Evolutionary conservation across 2,797 vertebrate species (phyloP), one percentile per base, ranked within the genome.

Genomic region (Simalia tracyae): DNA sequence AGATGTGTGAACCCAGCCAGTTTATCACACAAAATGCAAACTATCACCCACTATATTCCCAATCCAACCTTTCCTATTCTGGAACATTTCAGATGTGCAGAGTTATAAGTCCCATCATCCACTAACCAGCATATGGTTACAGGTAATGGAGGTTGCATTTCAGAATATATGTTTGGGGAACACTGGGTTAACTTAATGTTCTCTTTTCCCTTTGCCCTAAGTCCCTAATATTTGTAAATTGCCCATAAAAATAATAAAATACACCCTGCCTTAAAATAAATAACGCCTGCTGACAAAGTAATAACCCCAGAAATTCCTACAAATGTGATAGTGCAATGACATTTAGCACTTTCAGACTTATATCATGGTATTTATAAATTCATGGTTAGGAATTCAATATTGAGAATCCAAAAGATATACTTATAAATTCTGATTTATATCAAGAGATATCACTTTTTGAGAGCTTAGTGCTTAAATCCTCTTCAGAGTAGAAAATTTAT

Each of bases 401-500:
- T 89, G 61, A 86, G 17, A 66, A 68, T n/a, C 6, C 50, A 46
- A 90, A 64, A 36, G 36, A 6, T 64, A 91, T n/a, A 4, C 22
- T 42, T 22, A 64, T 81, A 72, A 54, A 46, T 56, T 28, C 84
- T 91, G 91, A 68, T 86, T 92, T 92, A 92, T 28, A 90, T 4
- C 66, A 72, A 92, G 50, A 22, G 85, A 28, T 72, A 86, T 59
- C 56, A 31, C 19, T 50, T 60, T 63, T 86, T 0, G n/a, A 93
- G 63, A 36, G 76, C 54, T 94, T 90, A 64, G 42, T 88, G 87
- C 66, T 59, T 92, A 61, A 36, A 0, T 88, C 15, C 89, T 91
- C 95, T 92, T 72, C 76, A 92, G 95, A 94, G 93, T 10, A 93
- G 61, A 95, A 93, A 88, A 90, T 89, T 26, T 92, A 93, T 84